Evolutionary conservation across 2,113 vertebrate genomes (phyloP).

Genomic region (Casuarius casuarius): DNA sequence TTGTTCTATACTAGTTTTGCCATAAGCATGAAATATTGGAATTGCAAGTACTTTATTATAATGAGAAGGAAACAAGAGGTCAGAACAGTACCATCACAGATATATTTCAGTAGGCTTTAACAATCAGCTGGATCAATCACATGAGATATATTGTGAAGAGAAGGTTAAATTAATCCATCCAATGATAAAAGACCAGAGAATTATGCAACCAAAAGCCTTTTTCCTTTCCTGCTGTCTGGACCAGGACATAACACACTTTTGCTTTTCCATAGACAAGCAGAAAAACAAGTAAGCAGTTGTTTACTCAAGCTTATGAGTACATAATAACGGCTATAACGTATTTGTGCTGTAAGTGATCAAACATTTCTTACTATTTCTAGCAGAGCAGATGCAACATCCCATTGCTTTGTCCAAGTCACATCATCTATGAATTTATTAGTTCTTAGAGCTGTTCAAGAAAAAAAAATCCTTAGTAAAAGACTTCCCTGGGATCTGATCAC

Average conservation of each 20-base stretch:
- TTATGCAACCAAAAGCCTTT: not conserved
- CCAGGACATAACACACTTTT: not conserved
- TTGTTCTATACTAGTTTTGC: not conserved
- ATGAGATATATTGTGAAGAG: not conserved
- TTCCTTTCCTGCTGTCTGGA: not conserved
- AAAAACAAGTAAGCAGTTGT: not conserved
- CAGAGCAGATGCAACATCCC: not conserved
- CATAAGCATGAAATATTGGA: not conserved
- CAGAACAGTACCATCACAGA: not conserved
- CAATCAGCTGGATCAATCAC: not conserved
- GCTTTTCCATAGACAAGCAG: not conserved
- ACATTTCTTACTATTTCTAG: not conserved
- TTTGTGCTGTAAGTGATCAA: not conserved
- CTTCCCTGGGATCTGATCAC: not conserved
- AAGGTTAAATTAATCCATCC: not conserved
- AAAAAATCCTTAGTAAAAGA: not conserved
- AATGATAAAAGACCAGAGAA: not conserved
- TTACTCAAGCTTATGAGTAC: not conserved
- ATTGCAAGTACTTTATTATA: not conserved
- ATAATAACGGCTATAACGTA: not conserved
- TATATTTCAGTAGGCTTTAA: not conserved
- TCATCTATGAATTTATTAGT: not conserved
- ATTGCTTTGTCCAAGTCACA: not conserved
- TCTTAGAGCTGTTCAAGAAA: not conserved
- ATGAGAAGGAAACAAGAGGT: not conserved